phyloP scores from a whole-genome alignment of 2,888 invertebrate species.

The Chrysotoxum bicinctum region DNA sequence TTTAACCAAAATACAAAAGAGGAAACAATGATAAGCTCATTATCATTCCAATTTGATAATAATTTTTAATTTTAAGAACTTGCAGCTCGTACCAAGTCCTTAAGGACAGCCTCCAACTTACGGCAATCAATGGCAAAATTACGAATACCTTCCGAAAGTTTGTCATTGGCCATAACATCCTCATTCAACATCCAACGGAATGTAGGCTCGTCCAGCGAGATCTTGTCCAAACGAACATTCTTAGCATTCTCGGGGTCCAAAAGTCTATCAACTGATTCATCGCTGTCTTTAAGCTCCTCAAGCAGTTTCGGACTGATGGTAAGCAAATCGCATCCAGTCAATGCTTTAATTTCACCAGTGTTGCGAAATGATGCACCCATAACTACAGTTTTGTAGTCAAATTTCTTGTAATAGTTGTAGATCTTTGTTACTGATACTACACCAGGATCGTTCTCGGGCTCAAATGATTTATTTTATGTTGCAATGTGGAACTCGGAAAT shows the following conservation, averaged over 20 bases:
- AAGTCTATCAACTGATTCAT: conserved; percentile 84
- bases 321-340: conserved; percentile 97
- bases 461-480: conserved; percentile 92
- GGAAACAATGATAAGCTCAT: background rate
- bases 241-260: conserved; percentile 87
- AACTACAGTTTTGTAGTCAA: conserved; percentile 97
- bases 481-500: too few relatives aligned
- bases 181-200: conserved; percentile 99
- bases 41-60: background rate
- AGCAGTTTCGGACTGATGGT: conserved; percentile 97
- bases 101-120: conserved; percentile 86
- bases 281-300: conserved; percentile 91
- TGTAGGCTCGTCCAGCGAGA: conserved; percentile 90
- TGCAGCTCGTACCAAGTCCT: conserved; percentile 54
- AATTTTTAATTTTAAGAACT: conserved; percentile 43
- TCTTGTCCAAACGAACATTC: conserved; percentile 87
- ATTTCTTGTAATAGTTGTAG: conserved; percentile 99
- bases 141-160: conserved; percentile 97
- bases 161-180: conserved; percentile 99
- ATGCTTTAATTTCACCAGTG: conserved; percentile 93
- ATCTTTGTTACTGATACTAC: conserved; percentile 96
- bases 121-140: conserved; percentile 97
- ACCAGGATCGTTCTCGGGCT: conserved; percentile 95
- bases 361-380: conserved; percentile 99
- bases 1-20: conserved; percentile 16